Percentiles rank a stretch among this genome's conserved stretches.
Evolutionary conservation across 2,797 vertebrate species (phyloP).

Genomic region (Myotis planiceps): DNA sequence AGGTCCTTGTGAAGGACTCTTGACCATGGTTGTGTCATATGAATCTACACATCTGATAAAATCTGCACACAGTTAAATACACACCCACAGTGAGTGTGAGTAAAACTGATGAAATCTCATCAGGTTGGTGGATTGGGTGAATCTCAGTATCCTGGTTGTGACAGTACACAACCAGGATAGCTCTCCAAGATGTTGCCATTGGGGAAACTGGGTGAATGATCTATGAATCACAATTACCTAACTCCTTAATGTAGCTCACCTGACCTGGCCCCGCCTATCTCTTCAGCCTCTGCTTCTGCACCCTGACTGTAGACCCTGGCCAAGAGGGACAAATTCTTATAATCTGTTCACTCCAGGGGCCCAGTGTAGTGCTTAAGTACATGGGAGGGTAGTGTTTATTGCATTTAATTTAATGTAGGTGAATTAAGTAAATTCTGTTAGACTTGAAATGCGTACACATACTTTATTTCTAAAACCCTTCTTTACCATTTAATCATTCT

Average conservation of each 20-base stretch:
- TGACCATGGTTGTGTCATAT: not conserved
- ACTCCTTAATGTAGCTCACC: not conserved
- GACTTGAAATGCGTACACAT: not conserved
- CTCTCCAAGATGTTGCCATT: not conserved
- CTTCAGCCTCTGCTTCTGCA: not conserved
- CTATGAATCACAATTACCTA: not conserved
- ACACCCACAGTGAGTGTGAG: not conserved
- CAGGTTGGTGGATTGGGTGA: not conserved
- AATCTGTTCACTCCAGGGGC: not conserved
- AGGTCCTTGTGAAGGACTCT: not conserved
- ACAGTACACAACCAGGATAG: too few species aligned
- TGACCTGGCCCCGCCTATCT: rapidly evolving
- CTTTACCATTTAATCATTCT: not conserved
- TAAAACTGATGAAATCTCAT: not conserved
- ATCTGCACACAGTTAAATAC: not conserved
- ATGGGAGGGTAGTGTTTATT: not conserved
- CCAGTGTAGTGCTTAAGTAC: not conserved
- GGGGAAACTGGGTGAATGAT: not conserved
- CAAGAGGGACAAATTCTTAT: not conserved
- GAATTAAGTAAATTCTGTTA: not conserved
- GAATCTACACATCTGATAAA: not conserved
- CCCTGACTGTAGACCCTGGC: not conserved
- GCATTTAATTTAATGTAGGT: not conserved
- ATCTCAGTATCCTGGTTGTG: not conserved
- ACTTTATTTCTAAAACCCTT: not conserved